Percentiles rank a stretch among this genome's conserved stretches.
phyloP scores from a whole-genome alignment of 1,140 invertebrate genomes.

The Drosophila setifemur region DNA sequence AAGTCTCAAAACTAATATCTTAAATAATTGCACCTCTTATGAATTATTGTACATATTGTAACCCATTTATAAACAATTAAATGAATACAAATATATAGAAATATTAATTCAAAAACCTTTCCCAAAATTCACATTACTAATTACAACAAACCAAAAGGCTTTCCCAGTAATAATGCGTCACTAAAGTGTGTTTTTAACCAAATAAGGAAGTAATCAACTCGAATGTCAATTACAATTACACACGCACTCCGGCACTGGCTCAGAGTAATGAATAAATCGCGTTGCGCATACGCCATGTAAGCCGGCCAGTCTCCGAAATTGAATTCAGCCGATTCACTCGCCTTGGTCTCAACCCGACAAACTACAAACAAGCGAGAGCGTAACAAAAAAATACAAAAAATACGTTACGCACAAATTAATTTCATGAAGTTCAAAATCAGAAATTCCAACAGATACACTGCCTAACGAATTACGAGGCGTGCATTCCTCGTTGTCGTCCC shows the following conservation, averaged over 20 bases:
- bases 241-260: conserved; percentile 11
- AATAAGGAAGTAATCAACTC: conserved; percentile 42
- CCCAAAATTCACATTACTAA: too few species aligned
- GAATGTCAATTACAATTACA: conserved; percentile 43
- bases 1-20: too few species aligned
- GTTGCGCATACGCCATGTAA: conserved; percentile 43
- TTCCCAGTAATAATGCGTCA: conserved; percentile 10
- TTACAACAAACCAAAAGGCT: neutral
- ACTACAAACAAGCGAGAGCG: conserved; percentile 16
- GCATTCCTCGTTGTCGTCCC: conserved; percentile 13
- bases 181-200: conserved; percentile 9
- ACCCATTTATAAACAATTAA: too few species aligned
- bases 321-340: conserved; percentile 38
- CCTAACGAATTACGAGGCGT: conserved; percentile 36
- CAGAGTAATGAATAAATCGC: conserved; percentile 15
- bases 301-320: conserved; percentile 29
- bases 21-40: too few species aligned
- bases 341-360: conserved; percentile 34
- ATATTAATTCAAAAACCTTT: too few species aligned
- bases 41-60: too few species aligned
- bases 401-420: conserved; percentile 47
- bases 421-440: conserved; percentile 37
- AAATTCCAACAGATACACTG: conserved; percentile 32
- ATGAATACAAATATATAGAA: too few species aligned
- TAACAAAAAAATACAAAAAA: conserved; percentile 20